Percentiles rank a stretch among this genome's conserved stretches.
These are phyloP conservation scores for Caenorhabditis inopinata DNA, from an alignment of 1,140 invertebrate genomes.

Conservation along the genomic window DNA sequence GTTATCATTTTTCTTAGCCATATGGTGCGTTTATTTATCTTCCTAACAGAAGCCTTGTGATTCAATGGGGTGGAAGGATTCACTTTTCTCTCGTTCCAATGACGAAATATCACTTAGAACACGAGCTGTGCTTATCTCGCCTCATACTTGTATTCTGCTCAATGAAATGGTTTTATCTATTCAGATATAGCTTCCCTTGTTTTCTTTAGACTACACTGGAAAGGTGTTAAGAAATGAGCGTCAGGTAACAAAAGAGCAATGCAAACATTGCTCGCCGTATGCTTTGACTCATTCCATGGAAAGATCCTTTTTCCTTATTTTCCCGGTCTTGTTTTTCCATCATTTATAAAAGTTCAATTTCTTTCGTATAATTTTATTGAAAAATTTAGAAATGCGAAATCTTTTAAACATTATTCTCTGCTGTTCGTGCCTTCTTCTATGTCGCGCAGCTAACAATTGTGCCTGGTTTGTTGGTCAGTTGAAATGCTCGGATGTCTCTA, in stretches of 20 bases:
- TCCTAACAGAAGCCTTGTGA: background rate
- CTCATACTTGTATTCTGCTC: too few species aligned
- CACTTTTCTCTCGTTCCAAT: too few species aligned
- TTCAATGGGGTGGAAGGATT: too few species aligned
- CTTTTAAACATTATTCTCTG: background rate
- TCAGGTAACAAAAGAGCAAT: constrained; percentile 9
- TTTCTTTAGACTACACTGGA: background rate
- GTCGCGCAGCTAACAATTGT: background rate
- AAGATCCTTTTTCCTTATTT: background rate
- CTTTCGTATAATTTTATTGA: background rate
- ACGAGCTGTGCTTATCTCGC: too few species aligned
- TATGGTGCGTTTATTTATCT: background rate
- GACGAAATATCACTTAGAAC: too few species aligned
- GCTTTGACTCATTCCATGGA: background rate
- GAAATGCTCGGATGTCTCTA: background rate
- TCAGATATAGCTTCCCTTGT: too few species aligned
- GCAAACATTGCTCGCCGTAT: constrained; percentile 3
- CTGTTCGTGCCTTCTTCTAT: background rate
- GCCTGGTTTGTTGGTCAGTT: constrained; percentile 37
- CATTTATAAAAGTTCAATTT: background rate
- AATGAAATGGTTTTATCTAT: too few species aligned
- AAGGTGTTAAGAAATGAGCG: constrained; percentile 18
- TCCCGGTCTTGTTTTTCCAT: too few species aligned
- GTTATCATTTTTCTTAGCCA: background rate
- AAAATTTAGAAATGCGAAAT: background rate